Evolutionary conservation across 1,140 invertebrate species (phyloP).

Genomic region (Drosophila obscura): DNA sequence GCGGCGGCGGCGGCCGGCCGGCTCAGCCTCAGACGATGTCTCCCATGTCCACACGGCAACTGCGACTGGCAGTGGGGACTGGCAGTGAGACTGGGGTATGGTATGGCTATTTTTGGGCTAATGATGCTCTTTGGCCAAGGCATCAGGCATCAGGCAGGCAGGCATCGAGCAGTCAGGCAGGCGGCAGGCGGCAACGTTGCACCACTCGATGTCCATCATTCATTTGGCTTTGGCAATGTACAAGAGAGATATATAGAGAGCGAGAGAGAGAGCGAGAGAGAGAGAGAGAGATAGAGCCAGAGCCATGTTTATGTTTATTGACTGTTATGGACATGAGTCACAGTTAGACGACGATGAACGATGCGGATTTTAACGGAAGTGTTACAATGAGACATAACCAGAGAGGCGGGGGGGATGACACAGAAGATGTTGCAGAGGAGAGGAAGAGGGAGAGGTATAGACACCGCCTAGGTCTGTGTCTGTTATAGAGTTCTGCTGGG

Average conservation of each 20-base stretch:
- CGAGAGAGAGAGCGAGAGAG: no score
- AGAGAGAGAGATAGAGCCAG: not conserved
- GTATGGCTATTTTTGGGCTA: constrained; percentile 79
- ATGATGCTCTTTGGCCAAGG: constrained; percentile 62
- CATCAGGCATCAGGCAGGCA: not conserved
- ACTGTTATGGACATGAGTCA: constrained; percentile 82
- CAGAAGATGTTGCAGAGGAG: constrained; percentile 8
- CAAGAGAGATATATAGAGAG: not conserved
- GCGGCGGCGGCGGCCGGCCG: not conserved
- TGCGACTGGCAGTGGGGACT: constrained; percentile 7
- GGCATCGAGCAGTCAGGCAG: no score
- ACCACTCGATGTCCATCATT: constrained; percentile 80
- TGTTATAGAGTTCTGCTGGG: constrained; percentile 14
- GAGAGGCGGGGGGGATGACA: constrained; percentile 13
- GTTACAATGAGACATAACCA: constrained; percentile 72
- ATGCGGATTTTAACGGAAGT: constrained; percentile 78
- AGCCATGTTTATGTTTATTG: constrained; percentile 81
- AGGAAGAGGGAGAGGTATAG: not conserved
- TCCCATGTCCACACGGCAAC: constrained; percentile 13
- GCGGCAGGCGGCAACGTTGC: constrained; percentile 27
- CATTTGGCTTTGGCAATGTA: constrained; percentile 66
- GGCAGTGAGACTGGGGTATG: not conserved
- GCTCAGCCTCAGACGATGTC: constrained; percentile 18
- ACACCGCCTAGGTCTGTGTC: constrained; percentile 15
- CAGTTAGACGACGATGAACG: constrained; percentile 64